Percentiles rank a stretch among this genome's conserved stretches.
These are phyloP conservation scores for Lacanobia wlatinum DNA, from an alignment of 2,888 invertebrate species.

Conservation along the genomic window DNA sequence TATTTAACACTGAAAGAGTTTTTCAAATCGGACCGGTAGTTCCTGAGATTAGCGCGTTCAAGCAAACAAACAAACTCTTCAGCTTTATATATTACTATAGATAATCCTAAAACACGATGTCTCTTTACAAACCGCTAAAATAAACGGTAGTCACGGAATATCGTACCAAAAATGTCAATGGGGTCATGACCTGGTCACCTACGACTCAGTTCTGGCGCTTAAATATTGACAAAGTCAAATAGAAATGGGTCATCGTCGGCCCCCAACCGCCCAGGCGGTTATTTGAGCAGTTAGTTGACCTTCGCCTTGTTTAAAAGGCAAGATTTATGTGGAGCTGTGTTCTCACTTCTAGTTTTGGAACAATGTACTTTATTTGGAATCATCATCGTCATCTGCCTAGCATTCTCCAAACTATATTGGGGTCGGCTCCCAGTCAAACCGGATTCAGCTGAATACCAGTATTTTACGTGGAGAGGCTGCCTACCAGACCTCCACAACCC, in stretches of 20 bases:
- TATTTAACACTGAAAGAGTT: no score
- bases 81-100: no score
- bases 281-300: constrained; percentile 20
- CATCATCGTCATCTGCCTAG: no score
- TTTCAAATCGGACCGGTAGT: no score
- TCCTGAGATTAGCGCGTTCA: no score
- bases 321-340: background rate
- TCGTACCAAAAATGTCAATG: background rate
- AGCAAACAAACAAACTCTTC: no score
- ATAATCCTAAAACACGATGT: background rate
- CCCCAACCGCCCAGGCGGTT: constrained; percentile 3
- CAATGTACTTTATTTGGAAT: background rate
- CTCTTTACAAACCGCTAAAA: background rate
- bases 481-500: no score
- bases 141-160: background rate
- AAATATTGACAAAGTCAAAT: constrained; percentile 41
- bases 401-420: no score
- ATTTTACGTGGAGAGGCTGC: no score
- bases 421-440: no score
- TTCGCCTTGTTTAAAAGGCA: background rate
- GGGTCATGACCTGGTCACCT: constrained; percentile 39
- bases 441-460: no score
- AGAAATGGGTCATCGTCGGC: constrained; percentile 31
- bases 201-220: constrained; percentile 24
- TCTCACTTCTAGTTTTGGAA: background rate